Evolutionary conservation across 2,113 vertebrate species (phyloP).

Genomic region (Diadophis punctatus): DNA sequence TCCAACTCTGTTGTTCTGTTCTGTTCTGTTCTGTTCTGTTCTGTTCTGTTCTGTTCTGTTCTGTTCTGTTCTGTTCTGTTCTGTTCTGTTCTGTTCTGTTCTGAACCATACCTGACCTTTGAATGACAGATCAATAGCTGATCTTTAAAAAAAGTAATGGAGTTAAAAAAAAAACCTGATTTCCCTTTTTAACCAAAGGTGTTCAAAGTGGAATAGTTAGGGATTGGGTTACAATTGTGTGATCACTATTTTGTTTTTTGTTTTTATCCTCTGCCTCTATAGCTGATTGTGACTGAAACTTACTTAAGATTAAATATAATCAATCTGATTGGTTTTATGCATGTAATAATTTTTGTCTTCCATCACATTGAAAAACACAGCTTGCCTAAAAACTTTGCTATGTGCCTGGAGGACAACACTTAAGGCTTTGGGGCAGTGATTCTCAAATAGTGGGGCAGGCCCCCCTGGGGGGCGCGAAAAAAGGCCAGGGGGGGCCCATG

Average conservation of each 20-base stretch:
- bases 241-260: not conserved
- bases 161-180: not conserved
- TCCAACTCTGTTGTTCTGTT: no score
- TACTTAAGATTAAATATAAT: not conserved
- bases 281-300: not conserved
- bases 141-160: not conserved
- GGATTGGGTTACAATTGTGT: not conserved
- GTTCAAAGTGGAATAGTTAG: not conserved
- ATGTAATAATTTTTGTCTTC: not conserved
- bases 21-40: no score
- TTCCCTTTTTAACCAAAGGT: not conserved
- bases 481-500: no score
- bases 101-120: not conserved
- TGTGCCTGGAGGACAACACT: not conserved
- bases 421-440: not conserved
- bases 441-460: no score
- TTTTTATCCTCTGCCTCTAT: not conserved
- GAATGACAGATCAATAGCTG: not conserved
- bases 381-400: not conserved
- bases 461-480: no score
- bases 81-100: no score
- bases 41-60: no score
- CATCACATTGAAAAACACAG: not conserved
- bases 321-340: not conserved
- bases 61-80: no score